Base-by-base conservation (phyloP, 2,888 invertebrate species). In the Ectemnius lituratus region DNA sequence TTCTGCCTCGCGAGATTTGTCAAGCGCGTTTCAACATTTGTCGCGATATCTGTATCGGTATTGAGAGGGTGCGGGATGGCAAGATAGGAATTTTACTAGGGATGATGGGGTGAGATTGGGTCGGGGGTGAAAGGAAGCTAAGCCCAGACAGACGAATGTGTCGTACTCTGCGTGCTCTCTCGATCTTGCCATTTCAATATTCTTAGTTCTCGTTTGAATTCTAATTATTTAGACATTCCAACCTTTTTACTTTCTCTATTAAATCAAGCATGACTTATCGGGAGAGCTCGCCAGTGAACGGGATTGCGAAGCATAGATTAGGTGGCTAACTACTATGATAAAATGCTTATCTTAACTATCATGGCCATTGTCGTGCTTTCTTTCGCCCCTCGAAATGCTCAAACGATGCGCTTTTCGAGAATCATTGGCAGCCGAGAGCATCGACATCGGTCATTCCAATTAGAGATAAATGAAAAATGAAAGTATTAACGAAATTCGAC, bases 241-340 rank as follows among this genome's bases (percentile, higher is more conserved):
- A 2, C 23, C 2, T 23, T 23, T 23, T 4, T 52, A 14, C 8
- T 52, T 4, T 14, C 67, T 59, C 60, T 65, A 74, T 80, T 84
- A 85, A 86, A 87, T 86, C 82, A 83, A 83, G 82, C 83, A 4
- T 37, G 8, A 37, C 11, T 8, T 6, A 11, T 84, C 80, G 73
- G 69, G 27, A 71, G 75, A 80, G 81, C 84, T 79, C 80, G 79
- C 81, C 73, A 79, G 83, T 76, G 74, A 83, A 83, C 82, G 84
- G 84, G 79, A 83, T 83, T 83, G 87, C 87, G 85, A 88, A 87
- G 86, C 86, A 86, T 87, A 85, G 86, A 82, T 84, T 83, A 80
- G 85, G 87, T 86, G 85, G 86, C 84, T 86, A 85, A 85, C 85
- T 80, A 80, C 80, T 82, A 77, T 76, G 67, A 78, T 66, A 80